Evolutionary conservation across 1,140 invertebrate species (phyloP).

Genomic region (Cepaea nemoralis): DNA sequence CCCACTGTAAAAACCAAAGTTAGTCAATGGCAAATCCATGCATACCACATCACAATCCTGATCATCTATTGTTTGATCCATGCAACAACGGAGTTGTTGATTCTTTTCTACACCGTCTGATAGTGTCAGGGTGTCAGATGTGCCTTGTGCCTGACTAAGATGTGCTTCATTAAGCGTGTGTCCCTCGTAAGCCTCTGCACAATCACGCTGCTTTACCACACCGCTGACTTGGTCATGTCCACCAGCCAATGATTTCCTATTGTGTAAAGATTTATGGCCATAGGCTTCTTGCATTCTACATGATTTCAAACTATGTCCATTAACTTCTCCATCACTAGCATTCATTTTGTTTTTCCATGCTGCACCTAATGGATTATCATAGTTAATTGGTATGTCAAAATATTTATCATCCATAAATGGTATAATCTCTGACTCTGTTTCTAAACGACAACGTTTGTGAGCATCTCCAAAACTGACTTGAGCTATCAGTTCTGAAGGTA

Average conservation of each 20-base stretch:
- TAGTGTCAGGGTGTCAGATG: not conserved
- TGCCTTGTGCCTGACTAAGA: not conserved
- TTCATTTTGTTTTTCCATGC: not conserved
- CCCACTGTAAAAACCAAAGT: conserved; percentile 61
- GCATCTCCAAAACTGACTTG: not conserved
- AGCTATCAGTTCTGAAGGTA: not conserved
- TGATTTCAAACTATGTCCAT: not conserved
- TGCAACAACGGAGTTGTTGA: not conserved
- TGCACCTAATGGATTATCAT: not conserved
- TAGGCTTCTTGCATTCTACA: not conserved
- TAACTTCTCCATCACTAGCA: not conserved
- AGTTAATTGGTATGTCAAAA: not conserved
- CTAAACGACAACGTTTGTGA: not conserved
- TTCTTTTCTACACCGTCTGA: not conserved
- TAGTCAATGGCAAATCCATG: conserved; percentile 62
- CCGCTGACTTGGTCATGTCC: not conserved
- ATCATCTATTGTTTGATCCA: conserved; percentile 13
- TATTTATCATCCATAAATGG: not conserved
- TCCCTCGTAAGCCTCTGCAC: not conserved
- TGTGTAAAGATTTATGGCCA: no score
- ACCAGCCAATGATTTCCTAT: not conserved
- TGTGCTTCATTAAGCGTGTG: not conserved
- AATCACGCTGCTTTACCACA: not conserved
- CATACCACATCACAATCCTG: conserved; percentile 40
- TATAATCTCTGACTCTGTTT: not conserved